phyloP scores from a whole-genome alignment of 2,888 invertebrate species.

The Dioctria linearis region DNA sequence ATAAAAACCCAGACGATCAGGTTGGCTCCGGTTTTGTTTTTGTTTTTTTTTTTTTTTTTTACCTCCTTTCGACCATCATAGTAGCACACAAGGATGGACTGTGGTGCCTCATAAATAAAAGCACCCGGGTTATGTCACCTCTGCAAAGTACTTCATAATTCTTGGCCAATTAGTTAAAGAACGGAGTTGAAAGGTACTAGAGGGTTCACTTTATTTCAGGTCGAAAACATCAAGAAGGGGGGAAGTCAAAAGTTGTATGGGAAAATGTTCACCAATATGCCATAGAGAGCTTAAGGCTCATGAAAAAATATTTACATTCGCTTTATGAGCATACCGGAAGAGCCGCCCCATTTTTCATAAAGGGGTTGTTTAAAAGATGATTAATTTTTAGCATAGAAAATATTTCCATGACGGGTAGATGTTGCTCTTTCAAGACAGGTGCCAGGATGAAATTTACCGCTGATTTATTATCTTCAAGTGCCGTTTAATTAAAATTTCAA shows the following conservation, averaged over 20 bases:
- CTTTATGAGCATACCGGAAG: slow-evolving; percentile 1
- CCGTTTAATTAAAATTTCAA: slow-evolving; percentile 41
- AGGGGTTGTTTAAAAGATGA: slow-evolving; percentile 45
- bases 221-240: slow-evolving; percentile 19
- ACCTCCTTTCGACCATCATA: slow-evolving; percentile 2
- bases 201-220: slow-evolving; percentile 36
- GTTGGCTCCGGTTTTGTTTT: not conserved
- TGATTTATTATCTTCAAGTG: slow-evolving; percentile 39
- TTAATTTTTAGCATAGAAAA: slow-evolving; percentile 51
- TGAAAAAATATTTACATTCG: slow-evolving; percentile 38
- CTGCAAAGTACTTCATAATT: slow-evolving; percentile 48
- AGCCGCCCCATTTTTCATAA: not conserved
- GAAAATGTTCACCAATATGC: not conserved
- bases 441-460: slow-evolving; percentile 42
- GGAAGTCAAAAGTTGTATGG: not conserved
- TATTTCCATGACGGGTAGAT: slow-evolving; percentile 41
- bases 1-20: not conserved
- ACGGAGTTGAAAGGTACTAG: slow-evolving; percentile 18
- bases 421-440: slow-evolving; percentile 36
- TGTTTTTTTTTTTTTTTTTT: not conserved
- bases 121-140: slow-evolving; percentile 45
- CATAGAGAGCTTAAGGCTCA: not conserved
- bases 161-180: slow-evolving; percentile 50
- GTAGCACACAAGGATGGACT: not conserved
- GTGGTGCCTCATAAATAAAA: slow-evolving; percentile 39